These are phyloP conservation scores for Myotis planiceps DNA, from an alignment of 2,797 vertebrate species.

Conservation along the genomic window DNA sequence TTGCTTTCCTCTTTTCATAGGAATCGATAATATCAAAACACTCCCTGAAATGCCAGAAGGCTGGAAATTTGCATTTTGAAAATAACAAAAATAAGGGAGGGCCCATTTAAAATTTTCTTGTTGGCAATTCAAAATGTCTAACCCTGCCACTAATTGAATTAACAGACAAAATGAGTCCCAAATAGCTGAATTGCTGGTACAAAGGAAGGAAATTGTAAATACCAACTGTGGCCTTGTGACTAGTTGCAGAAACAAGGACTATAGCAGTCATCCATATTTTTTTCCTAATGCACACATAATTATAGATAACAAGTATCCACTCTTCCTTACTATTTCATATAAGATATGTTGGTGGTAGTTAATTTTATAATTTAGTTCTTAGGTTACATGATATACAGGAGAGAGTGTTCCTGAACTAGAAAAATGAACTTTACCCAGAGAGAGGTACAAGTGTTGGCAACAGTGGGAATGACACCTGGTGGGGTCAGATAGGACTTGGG, in stretches of 20 bases:
- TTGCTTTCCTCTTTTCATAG: slow-evolving; percentile 14
- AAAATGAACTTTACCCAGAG: neutral
- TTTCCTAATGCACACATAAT: neutral
- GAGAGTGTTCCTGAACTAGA: neutral
- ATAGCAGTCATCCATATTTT: neutral
- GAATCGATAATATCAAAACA: neutral
- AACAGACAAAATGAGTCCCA: slow-evolving; percentile 22
- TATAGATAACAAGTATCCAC: neutral
- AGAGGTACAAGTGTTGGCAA: neutral
- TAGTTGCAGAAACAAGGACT: neutral
- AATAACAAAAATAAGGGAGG: slow-evolving; percentile 1
- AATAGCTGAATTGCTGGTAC: neutral
- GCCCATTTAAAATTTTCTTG: slow-evolving; percentile 17
- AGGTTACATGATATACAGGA: neutral
- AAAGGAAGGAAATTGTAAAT: slow-evolving; percentile 53
- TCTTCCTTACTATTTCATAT: neutral
- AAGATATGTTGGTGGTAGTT: neutral
- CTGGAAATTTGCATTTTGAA: slow-evolving; percentile 22
- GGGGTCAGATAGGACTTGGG: neutral
- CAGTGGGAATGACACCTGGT: neutral
- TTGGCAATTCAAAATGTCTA: slow-evolving; percentile 12
- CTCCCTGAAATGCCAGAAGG: neutral
- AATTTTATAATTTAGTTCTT: slow-evolving; percentile 25
- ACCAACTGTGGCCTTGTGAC: neutral
- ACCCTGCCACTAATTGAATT: neutral